phyloP scores from a whole-genome alignment of 2,797 vertebrate species.

The Sylvilagus floridanus region DNA sequence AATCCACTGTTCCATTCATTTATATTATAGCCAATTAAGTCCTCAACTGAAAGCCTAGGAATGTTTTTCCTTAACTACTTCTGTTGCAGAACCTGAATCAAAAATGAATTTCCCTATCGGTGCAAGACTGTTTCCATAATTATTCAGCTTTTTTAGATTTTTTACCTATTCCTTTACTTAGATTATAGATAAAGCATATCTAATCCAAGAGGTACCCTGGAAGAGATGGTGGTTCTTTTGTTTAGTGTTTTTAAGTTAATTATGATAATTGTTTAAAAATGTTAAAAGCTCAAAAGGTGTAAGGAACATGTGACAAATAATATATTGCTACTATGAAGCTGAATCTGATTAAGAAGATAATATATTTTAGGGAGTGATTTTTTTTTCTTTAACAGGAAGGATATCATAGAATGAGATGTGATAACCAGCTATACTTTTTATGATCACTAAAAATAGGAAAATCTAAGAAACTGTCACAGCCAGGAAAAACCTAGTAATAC shows the following conservation, averaged over 20 bases:
- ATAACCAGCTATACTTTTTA: neutral
- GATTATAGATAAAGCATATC: neutral
- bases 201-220: neutral
- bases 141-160: neutral
- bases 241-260: neutral
- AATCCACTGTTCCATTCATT: neutral
- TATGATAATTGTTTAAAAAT: neutral
- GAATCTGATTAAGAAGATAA: neutral
- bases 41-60: neutral
- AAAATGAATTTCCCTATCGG: neutral
- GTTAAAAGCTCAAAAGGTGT: neutral
- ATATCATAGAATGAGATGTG: neutral
- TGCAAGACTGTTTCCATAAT: neutral
- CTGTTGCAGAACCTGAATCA: neutral
- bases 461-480: neutral
- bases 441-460: neutral
- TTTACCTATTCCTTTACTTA: neutral
- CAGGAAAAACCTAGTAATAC: neutral
- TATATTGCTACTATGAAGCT: neutral
- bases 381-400: neutral
- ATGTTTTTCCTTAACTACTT: neutral
- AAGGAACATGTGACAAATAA: neutral
- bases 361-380: neutral
- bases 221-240: neutral
- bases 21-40: neutral